A percentile compares a stretch with the other conserved stretches of the same genome.
Conservation (phyloP, 2,888 invertebrate genomes). For the Andrena praecox region DNA sequence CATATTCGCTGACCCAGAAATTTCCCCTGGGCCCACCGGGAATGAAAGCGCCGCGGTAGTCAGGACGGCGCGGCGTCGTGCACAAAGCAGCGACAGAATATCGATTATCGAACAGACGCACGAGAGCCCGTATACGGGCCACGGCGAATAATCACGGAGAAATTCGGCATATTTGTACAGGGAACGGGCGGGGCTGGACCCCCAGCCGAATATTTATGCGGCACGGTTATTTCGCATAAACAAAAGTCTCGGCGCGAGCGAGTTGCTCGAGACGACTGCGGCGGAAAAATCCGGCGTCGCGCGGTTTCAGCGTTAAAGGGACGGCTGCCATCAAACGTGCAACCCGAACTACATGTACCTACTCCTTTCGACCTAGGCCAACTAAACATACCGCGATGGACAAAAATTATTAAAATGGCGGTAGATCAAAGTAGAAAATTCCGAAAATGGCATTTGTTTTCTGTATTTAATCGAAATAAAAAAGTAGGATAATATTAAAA, state of each 20-base stretch:
- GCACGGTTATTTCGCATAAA: constrained; percentile 43
- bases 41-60: constrained; percentile 28
- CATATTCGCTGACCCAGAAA: constrained; percentile 56
- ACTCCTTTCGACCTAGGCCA: no score
- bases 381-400: no score
- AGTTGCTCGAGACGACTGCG: neutral
- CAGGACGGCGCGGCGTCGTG: constrained; percentile 15
- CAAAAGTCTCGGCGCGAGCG: constrained; percentile 33
- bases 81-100: constrained; percentile 36
- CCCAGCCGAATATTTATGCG: constrained; percentile 49
- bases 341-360: no score
- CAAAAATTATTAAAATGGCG: no score
- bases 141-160: constrained; percentile 45
- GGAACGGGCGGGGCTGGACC: constrained; percentile 45
- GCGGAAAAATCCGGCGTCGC: constrained; percentile 21
- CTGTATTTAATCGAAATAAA: no score
- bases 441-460: no score
- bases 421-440: no score
- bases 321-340: no score
- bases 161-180: constrained; percentile 56
- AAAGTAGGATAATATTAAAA: no score
- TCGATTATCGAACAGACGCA: constrained; percentile 50
- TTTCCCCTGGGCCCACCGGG: constrained; percentile 35
- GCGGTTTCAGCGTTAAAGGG: neutral
- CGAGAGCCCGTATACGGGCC: constrained; percentile 26